Evolutionary conservation across 2,113 vertebrate species (phyloP).

Genomic region (Dasyurus viverrinus): DNA sequence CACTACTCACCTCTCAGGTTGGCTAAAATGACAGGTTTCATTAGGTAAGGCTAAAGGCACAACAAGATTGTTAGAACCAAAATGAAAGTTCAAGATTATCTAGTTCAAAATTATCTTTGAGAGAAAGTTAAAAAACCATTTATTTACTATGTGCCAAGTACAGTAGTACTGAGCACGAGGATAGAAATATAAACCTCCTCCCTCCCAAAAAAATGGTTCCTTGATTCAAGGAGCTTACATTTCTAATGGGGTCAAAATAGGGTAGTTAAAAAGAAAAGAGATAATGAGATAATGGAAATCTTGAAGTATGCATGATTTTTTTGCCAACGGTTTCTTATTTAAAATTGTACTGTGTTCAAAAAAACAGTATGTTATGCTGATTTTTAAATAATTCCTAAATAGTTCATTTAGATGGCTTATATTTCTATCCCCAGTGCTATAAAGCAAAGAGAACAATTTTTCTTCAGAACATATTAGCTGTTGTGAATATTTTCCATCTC

Average conservation of each 20-base stretch:
- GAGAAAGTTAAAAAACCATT: neutral
- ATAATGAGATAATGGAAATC: neutral
- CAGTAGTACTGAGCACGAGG: neutral
- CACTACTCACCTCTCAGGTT: too few relatives aligned
- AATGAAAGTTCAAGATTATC: neutral
- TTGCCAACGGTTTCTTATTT: neutral
- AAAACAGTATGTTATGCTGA: conserved; percentile 16
- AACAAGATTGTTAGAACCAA: neutral
- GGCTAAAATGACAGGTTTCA: neutral
- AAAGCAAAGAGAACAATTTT: neutral
- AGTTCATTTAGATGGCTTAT: neutral
- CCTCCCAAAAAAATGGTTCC: neutral
- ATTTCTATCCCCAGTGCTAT: too few relatives aligned
- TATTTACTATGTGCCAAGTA: neutral
- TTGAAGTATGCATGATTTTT: neutral
- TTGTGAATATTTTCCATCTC: conserved; percentile 27
- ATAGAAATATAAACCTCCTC: neutral
- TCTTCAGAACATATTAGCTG: conserved; percentile 29
- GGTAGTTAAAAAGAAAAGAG: neutral
- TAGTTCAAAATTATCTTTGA: neutral
- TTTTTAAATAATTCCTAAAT: conserved; percentile 1
- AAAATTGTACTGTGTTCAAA: neutral
- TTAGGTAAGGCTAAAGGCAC: neutral
- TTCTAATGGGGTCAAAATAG: neutral
- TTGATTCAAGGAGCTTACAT: neutral